A percentile compares a stretch with the other conserved stretches of the same genome.
Evolutionary conservation across 2,113 vertebrate genomes (phyloP).

Genomic region (Mellivora capensis): DNA sequence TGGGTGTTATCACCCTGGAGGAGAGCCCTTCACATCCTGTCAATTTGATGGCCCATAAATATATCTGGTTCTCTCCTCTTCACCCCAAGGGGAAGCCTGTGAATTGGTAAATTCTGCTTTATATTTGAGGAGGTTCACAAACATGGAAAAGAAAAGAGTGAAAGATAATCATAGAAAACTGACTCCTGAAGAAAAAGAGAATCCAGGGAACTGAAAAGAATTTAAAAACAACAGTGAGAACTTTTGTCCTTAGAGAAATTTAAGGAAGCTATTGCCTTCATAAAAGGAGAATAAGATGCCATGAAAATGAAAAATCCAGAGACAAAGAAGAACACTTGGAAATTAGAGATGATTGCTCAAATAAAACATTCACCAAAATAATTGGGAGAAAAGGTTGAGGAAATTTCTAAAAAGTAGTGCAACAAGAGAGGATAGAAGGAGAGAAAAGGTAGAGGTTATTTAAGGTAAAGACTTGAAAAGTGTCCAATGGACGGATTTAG

Average conservation of each 20-base stretch:
- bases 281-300: neutral
- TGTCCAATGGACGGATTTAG: neutral
- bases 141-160: neutral
- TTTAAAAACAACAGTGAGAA: neutral
- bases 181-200: constrained; percentile 38
- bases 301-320: neutral
- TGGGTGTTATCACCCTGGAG: neutral
- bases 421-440: neutral
- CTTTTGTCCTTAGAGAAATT: neutral
- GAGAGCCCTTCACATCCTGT: neutral
- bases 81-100: neutral
- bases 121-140: neutral
- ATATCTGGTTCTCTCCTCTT: neutral
- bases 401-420: neutral
- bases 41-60: neutral
- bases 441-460: neutral
- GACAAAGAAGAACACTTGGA: neutral
- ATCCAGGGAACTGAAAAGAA: neutral
- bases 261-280: neutral
- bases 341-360: neutral
- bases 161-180: constrained; percentile 29
- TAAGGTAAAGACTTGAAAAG: constrained; percentile 19
- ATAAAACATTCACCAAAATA: neutral
- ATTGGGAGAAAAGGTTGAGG: neutral
- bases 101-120: neutral